Percentiles rank a stretch among this genome's conserved stretches.
phyloP scores from a whole-genome alignment of 2,113 vertebrate genomes.

The Zosterops pallidus region DNA sequence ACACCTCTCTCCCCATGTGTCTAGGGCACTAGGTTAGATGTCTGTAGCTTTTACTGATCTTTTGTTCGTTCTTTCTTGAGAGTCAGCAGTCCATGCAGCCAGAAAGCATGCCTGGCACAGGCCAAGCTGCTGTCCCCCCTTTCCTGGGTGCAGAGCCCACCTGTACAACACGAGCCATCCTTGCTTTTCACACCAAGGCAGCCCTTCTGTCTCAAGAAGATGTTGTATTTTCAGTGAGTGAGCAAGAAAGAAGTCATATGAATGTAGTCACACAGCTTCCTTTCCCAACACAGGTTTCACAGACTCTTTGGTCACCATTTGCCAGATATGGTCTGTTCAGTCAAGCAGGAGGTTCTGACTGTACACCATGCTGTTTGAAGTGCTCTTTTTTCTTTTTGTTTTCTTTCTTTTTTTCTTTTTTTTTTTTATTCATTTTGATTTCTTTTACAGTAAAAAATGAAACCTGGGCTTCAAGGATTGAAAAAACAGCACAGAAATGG shows the following conservation, averaged over 20 bases:
- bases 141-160: background rate
- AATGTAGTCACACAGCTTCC: background rate
- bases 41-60: background rate
- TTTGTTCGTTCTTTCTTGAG: background rate
- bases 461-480: background rate
- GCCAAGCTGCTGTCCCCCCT: background rate
- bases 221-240: background rate
- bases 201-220: background rate
- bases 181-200: background rate
- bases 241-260: background rate
- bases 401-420: background rate
- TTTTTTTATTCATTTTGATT: background rate
- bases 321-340: background rate
- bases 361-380: background rate
- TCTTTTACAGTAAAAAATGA: background rate
- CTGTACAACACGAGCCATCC: accelerated
- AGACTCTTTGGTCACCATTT: background rate
- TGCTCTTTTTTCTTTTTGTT: background rate
- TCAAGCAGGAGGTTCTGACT: background rate
- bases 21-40: background rate
- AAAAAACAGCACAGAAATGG: background rate
- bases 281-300: background rate
- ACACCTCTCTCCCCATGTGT: accelerated
- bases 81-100: background rate
- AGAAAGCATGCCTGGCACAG: background rate